Percentiles rank a stretch among this genome's conserved stretches.
Conservation (phyloP, 2,888 invertebrate genomes). For the Hofmannophila pseudospretella region DNA sequence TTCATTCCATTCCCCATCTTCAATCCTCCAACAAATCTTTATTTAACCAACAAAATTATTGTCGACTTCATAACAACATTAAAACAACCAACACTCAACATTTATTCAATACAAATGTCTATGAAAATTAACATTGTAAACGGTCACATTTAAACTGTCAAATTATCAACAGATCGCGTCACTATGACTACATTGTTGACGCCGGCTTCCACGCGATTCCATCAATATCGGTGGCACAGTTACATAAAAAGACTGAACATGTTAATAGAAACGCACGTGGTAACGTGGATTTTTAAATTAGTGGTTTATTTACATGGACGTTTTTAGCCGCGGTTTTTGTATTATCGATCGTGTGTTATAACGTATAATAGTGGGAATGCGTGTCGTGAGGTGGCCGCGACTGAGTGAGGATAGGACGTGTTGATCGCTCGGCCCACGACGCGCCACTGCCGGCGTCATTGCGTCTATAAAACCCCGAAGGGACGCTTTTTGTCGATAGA, state of each 20-base stretch:
- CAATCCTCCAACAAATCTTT: conserved; percentile 27
- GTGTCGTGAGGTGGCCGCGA: conserved; percentile 20
- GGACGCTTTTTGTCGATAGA: conserved; percentile 29
- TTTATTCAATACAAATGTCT: conserved; percentile 32
- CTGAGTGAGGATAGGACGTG: conserved; percentile 29
- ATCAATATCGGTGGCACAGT: conserved; percentile 37
- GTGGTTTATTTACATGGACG: conserved; percentile 8
- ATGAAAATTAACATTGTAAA: conserved; percentile 36
- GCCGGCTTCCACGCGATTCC: conserved; percentile 48
- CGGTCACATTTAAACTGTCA: conserved; percentile 44
- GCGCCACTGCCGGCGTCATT: conserved; percentile 63
- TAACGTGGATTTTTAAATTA: conserved; percentile 15
- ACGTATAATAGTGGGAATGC: conserved; percentile 14
- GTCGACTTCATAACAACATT: conserved; percentile 38
- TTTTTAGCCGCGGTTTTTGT: conserved; percentile 25
- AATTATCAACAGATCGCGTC: conserved; percentile 63
- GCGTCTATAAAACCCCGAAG: conserved; percentile 56
- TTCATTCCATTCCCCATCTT: conserved; percentile 94
- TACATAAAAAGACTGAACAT: conserved; percentile 32
- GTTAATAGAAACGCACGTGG: conserved; percentile 20
- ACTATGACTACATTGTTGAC: conserved; percentile 76
- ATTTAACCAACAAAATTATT: conserved; percentile 43
- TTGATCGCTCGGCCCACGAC: conserved; percentile 41
- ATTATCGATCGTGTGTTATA: conserved; percentile 42
- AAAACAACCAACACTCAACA: conserved; percentile 36